These are phyloP conservation scores for Adineta ricciae DNA, from an alignment of 2,888 invertebrate species.

Conservation along the genomic window DNA sequence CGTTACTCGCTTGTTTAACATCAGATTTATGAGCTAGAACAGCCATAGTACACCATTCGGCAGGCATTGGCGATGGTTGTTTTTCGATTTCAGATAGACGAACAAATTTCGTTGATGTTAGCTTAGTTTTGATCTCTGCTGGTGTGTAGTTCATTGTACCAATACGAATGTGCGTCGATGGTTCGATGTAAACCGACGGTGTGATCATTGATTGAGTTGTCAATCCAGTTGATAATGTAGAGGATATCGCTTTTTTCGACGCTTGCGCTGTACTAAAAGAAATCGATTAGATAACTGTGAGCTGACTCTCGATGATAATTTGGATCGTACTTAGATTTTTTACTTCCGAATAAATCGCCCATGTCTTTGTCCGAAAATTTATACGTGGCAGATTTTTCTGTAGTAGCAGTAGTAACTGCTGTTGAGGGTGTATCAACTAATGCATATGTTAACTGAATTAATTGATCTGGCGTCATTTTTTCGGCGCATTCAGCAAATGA, in stretches of 20 bases:
- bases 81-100: not conserved
- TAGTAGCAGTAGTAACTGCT: too few species aligned
- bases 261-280: not conserved
- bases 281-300: not conserved
- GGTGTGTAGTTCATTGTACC: not conserved
- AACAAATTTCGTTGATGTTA: not conserved
- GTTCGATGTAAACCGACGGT: not conserved
- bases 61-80: not conserved
- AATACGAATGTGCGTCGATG: not conserved
- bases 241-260: not conserved
- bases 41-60: constrained; percentile 29
- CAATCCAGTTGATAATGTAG: not conserved
- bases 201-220: not conserved
- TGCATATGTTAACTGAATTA: not conserved
- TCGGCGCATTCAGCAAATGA: not conserved
- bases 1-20: constrained; percentile 28
- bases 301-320: too few species aligned
- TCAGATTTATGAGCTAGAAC: constrained; percentile 28
- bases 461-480: not conserved
- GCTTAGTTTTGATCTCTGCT: not conserved
- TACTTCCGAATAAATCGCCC: not conserved
- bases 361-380: not conserved
- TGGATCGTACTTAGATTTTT: not conserved
- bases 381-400: not conserved
- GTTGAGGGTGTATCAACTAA: not conserved